phyloP scores from a whole-genome alignment of 2,888 invertebrate species.

The Macrophya alboannulata region DNA sequence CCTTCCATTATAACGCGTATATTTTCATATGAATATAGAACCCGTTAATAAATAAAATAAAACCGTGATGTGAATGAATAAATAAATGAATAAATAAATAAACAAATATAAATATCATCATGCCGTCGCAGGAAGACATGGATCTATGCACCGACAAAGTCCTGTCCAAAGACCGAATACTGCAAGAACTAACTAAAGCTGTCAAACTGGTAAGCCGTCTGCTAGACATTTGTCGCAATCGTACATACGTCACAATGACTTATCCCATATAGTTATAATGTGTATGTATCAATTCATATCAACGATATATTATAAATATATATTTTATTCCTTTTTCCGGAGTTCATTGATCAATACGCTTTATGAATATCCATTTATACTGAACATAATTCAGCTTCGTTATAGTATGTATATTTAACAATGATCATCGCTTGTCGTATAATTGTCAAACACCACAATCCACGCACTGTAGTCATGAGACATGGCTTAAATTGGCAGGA shows the following conservation, averaged over 20 bases:
- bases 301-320: background rate
- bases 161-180: constrained; percentile 76
- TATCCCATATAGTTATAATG: background rate
- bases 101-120: constrained; percentile 59
- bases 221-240: constrained; percentile 48
- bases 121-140: constrained; percentile 76
- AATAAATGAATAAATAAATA: background rate
- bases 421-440: constrained; percentile 11
- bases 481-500: background rate
- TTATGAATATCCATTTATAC: background rate
- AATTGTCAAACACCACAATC: background rate
- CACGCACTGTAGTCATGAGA: constrained; percentile 1
- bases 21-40: background rate
- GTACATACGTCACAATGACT: background rate
- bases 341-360: background rate
- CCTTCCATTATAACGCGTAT: background rate
- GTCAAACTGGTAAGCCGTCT: constrained; percentile 77
- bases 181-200: constrained; percentile 78
- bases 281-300: background rate
- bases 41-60: background rate
- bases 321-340: background rate
- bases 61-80: constrained; percentile 68
- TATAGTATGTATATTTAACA: background rate
- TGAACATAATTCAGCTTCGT: background rate
- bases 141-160: constrained; percentile 78